Evolutionary conservation across 2,888 invertebrate species (phyloP).

Genomic region (Chloroclysta siterata): DNA sequence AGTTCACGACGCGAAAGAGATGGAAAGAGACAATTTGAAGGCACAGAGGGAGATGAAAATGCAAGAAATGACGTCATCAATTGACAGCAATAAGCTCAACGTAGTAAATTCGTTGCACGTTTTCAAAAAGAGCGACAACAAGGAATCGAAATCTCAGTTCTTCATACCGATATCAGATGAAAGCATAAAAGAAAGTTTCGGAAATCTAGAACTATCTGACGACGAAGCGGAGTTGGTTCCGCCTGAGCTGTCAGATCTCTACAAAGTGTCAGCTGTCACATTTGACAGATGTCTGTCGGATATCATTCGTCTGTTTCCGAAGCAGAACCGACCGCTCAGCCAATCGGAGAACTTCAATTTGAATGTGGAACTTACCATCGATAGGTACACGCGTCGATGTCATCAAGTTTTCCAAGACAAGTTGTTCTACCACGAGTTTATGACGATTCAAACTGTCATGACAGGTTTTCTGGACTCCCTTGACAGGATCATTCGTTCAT

Average conservation of each 20-base stretch:
- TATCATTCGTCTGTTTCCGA: constrained; percentile 73
- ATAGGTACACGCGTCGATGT: constrained; percentile 76
- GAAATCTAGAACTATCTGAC: constrained; percentile 70
- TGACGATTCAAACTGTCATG: constrained; percentile 68
- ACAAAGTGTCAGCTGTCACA: constrained; percentile 57
- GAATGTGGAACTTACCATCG: constrained; percentile 74
- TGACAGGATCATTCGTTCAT: constrained; percentile 58
- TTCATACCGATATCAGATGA: constrained; percentile 76
- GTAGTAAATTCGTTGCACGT: constrained; percentile 73
- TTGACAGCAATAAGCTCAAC: constrained; percentile 76
- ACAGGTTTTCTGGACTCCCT: constrained; percentile 65
- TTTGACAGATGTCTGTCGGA: constrained; percentile 73
- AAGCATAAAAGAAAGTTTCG: constrained; percentile 66
- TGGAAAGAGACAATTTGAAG: constrained; percentile 63
- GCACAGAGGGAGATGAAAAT: constrained; percentile 61
- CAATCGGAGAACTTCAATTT: constrained; percentile 78
- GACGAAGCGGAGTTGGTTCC: constrained; percentile 67
- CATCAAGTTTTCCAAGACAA: constrained; percentile 82
- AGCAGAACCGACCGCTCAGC: constrained; percentile 76
- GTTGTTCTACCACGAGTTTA: constrained; percentile 76
- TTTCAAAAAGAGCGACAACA: constrained; percentile 74
- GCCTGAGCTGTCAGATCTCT: constrained; percentile 71
- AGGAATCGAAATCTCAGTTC: constrained; percentile 79
- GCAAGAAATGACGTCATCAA: constrained; percentile 69
- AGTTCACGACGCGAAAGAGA: constrained; percentile 67